Evolutionary conservation across 2,113 vertebrate genomes (phyloP).

Genomic region (Anser brachyrhynchus): DNA sequence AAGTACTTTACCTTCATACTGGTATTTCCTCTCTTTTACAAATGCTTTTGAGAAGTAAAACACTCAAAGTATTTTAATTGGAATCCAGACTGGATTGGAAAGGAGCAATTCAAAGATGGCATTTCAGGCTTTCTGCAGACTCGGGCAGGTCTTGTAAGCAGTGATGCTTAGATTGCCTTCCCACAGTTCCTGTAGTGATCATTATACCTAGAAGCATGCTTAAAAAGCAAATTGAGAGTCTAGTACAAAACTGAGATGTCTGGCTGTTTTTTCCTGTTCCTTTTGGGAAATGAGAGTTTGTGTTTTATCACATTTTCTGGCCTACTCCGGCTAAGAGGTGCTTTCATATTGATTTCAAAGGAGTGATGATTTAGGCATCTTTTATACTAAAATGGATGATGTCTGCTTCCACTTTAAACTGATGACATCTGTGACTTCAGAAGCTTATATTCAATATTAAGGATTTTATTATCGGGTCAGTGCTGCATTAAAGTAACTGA

Average conservation of each 20-base stretch:
- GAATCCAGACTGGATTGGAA: neutral
- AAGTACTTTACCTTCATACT: neutral
- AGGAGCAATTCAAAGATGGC: neutral
- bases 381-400: constrained; percentile 37
- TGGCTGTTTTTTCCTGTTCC: neutral
- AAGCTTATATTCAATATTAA: constrained; percentile 55
- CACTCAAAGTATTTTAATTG: neutral
- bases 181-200: neutral
- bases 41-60: neutral
- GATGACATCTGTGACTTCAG: constrained; percentile 64
- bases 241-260: neutral
- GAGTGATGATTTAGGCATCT: constrained; percentile 3
- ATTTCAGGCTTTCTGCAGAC: constrained; percentile 8
- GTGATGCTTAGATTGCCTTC: neutral
- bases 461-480: constrained; percentile 63
- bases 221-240: neutral
- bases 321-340: neutral
- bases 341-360: constrained; percentile 58
- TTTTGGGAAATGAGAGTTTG: constrained; percentile 10
- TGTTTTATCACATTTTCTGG: constrained; percentile 18
- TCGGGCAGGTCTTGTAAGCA: neutral
- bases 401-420: constrained; percentile 60
- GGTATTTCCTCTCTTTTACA: neutral
- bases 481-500: constrained; percentile 46
- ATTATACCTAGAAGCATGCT: neutral